A percentile compares a stretch with the other conserved stretches of the same genome.
Conservation (phyloP, 2,888 invertebrate genomes). For the Hemicrepidius hirtus region DNA sequence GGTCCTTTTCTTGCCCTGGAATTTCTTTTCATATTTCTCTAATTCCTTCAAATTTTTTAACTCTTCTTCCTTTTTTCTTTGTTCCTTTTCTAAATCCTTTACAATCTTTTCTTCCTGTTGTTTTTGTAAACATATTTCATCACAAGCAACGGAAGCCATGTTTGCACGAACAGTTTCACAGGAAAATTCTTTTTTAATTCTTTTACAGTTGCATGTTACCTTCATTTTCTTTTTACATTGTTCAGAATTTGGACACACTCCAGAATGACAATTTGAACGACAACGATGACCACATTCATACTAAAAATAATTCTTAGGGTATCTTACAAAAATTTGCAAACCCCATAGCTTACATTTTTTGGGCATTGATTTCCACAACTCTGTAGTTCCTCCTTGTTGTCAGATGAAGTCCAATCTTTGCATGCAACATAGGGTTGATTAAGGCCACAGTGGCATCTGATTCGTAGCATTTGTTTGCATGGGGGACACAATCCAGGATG, state of each 20-base stretch:
- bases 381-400: constrained; percentile 70
- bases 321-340: constrained; percentile 2
- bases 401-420: constrained; percentile 77
- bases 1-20: constrained; percentile 79
- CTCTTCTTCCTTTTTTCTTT: constrained; percentile 78
- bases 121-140: constrained; percentile 78
- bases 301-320: no score
- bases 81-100: constrained; percentile 75
- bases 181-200: constrained; percentile 82
- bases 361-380: constrained; percentile 91
- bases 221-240: constrained; percentile 87
- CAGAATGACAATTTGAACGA: constrained; percentile 82
- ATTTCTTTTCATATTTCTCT: constrained; percentile 85
- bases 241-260: constrained; percentile 79
- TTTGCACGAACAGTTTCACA: constrained; percentile 78
- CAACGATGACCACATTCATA: constrained; percentile 91
- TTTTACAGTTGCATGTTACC: constrained; percentile 85
- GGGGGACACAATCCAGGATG: constrained; percentile 85
- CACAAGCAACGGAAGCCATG: constrained; percentile 76
- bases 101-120: constrained; percentile 74
- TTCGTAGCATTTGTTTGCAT: constrained; percentile 81
- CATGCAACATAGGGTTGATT: constrained; percentile 86
- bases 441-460: constrained; percentile 89
- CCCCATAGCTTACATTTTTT: constrained; percentile 77
- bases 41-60: constrained; percentile 82